A percentile compares a stretch with the other conserved stretches of the same genome.
Conservation (phyloP, 2,797 vertebrate genomes). For the Syncerus caffer region DNA sequence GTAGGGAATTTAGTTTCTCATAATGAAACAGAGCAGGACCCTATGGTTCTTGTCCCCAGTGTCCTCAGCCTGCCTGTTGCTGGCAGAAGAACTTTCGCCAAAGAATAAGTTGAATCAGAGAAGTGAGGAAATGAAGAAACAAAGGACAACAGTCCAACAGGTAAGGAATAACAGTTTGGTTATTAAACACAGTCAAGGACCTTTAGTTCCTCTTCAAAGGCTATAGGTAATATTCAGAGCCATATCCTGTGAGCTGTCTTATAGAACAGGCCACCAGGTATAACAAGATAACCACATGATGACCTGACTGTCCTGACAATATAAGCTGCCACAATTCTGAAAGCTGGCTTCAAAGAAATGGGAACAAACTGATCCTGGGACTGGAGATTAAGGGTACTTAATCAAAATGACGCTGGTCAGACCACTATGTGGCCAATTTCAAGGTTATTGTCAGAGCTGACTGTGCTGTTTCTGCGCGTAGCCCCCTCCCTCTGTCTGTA, state of each 20-base stretch:
- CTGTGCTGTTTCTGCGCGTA: not conserved
- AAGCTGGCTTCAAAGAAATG: not conserved
- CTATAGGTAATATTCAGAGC: not conserved
- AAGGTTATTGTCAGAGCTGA: not conserved
- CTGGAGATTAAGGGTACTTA: not conserved
- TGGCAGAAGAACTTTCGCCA: not conserved
- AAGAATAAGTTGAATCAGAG: not conserved
- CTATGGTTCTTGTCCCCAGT: too few relatives aligned
- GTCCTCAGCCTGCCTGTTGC: not conserved
- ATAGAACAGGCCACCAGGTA: not conserved
- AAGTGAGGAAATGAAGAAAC: not conserved
- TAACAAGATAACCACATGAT: not conserved
- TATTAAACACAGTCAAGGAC: not conserved
- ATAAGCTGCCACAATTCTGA: not conserved
- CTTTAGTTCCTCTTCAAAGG: not conserved
- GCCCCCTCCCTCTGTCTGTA: not conserved
- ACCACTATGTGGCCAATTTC: not conserved
- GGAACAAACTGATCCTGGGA: not conserved
- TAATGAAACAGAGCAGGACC: not conserved
- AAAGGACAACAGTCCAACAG: not conserved
- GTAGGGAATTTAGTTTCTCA: not conserved
- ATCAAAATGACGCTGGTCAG: not conserved
- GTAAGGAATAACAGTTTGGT: not conserved
- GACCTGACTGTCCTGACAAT: not conserved
- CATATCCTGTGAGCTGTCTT: not conserved